Conservation (phyloP, 2,113 vertebrate genomes). For the Lota lota region DNA sequence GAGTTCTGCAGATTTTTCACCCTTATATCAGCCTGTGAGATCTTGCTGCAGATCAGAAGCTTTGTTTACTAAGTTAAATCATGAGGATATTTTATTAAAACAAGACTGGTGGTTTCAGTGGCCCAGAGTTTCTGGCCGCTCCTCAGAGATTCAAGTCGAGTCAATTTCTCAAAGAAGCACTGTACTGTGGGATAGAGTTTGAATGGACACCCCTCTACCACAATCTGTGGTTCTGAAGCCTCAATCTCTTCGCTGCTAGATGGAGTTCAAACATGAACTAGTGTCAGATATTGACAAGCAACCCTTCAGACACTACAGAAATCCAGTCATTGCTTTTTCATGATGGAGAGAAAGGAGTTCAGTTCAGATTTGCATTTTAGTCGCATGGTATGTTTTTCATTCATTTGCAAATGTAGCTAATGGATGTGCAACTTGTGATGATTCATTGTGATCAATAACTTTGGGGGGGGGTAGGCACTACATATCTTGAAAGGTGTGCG, state of each 20-base stretch:
- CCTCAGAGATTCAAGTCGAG: constrained; percentile 2
- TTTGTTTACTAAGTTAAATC: constrained; percentile 18
- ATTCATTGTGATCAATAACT: background rate
- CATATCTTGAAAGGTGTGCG: constrained; percentile 13
- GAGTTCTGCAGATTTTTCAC: constrained; percentile 7
- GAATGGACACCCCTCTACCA: constrained; percentile 15
- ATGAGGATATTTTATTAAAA: background rate
- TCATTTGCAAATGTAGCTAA: too few species aligned
- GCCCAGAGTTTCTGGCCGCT: background rate
- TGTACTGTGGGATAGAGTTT: constrained; percentile 25
- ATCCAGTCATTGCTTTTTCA: too few species aligned
- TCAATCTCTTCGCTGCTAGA: background rate
- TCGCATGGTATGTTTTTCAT: background rate
- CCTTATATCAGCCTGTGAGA: background rate
- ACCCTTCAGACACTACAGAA: background rate
- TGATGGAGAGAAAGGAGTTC: too few species aligned
- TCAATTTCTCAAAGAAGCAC: constrained; percentile 20
- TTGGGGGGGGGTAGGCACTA: background rate
- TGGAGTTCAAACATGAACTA: background rate
- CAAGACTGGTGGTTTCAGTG: background rate
- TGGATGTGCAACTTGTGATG: too few species aligned
- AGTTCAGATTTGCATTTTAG: too few species aligned
- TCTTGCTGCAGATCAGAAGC: constrained; percentile 7
- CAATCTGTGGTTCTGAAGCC: background rate
- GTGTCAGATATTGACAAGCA: background rate